phyloP scores from a whole-genome alignment of 2,888 invertebrate genomes.

The Drosophila kuntzei region DNA sequence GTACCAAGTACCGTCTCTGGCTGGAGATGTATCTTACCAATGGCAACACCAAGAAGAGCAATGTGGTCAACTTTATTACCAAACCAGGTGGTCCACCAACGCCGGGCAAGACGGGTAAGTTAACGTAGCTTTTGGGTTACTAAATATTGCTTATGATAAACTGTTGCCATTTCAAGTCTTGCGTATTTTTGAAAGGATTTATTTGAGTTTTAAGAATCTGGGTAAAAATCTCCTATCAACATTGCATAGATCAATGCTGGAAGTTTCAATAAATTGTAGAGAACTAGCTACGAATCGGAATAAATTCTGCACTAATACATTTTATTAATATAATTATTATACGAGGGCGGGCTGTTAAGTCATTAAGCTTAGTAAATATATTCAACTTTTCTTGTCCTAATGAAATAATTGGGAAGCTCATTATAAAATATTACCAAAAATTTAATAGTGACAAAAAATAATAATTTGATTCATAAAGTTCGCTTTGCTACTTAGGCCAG shows the following conservation, averaged over 20 bases:
- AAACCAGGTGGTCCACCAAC: slow-evolving; percentile 89
- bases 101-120: slow-evolving; percentile 85
- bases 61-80: slow-evolving; percentile 94
- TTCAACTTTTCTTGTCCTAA: too few relatives aligned
- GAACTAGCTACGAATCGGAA: too few relatives aligned
- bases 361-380: too few relatives aligned
- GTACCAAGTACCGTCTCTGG: slow-evolving; percentile 94
- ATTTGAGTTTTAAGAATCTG: slow-evolving; percentile 71
- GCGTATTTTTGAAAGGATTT: slow-evolving; percentile 73
- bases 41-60: slow-evolving; percentile 95
- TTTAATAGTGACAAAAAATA: too few relatives aligned
- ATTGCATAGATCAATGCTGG: neutral
- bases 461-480: too few relatives aligned
- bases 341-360: too few relatives aligned
- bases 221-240: slow-evolving; percentile 62
- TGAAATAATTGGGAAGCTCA: too few relatives aligned
- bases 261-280: neutral
- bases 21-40: slow-evolving; percentile 95
- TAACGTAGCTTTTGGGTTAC: neutral
- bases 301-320: too few relatives aligned
- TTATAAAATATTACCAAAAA: too few relatives aligned
- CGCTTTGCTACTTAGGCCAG: too few relatives aligned
- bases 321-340: too few relatives aligned
- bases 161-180: slow-evolving; percentile 68
- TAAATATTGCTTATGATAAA: neutral